Conservation (phyloP, 2,888 invertebrate species). For the Crossocerus cetratus region DNA sequence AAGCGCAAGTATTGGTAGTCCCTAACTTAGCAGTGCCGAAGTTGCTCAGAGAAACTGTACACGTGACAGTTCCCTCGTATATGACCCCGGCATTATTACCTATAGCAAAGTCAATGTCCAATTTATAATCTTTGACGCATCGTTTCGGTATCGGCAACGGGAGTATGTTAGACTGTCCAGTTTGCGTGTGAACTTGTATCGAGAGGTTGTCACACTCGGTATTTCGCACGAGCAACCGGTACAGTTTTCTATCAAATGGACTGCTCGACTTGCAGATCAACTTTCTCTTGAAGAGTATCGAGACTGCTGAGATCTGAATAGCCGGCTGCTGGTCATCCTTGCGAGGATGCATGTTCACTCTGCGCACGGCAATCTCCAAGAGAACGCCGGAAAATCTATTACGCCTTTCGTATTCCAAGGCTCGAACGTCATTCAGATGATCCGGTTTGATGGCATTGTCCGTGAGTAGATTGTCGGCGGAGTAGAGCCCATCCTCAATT, state of each 20-base stretch:
- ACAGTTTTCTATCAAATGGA: conserved; percentile 71
- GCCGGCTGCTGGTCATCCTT: conserved; percentile 43
- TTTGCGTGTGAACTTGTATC: conserved; percentile 60
- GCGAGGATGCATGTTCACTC: conserved; percentile 60
- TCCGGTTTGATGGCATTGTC: conserved; percentile 64
- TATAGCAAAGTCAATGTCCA: conserved; percentile 71
- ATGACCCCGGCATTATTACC: conserved; percentile 52
- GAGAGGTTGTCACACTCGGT: conserved; percentile 63
- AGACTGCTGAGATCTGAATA: conserved; percentile 60
- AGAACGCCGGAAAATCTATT: conserved; percentile 60
- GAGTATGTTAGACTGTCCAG: conserved; percentile 58
- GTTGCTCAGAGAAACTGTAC: conserved; percentile 63
- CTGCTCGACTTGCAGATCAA: conserved; percentile 64
- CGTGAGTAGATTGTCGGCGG: conserved; percentile 63
- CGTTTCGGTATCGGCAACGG: conserved; percentile 71
- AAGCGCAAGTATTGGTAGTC: conserved; percentile 44
- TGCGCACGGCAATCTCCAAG: conserved; percentile 69
- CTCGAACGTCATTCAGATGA: conserved; percentile 47
- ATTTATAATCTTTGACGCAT: conserved; percentile 58
- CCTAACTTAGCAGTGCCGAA: conserved; percentile 38
- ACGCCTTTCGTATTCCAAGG: conserved; percentile 49
- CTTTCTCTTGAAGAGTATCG: conserved; percentile 66
- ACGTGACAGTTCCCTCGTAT: conserved; percentile 65
- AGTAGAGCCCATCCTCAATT: conserved; percentile 66
- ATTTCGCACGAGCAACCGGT: conserved; percentile 68